Evolutionary conservation across 2,113 vertebrate species (phyloP), one percentile per base, ranked within the genome.

Genomic region (Axis porcinus): DNA sequence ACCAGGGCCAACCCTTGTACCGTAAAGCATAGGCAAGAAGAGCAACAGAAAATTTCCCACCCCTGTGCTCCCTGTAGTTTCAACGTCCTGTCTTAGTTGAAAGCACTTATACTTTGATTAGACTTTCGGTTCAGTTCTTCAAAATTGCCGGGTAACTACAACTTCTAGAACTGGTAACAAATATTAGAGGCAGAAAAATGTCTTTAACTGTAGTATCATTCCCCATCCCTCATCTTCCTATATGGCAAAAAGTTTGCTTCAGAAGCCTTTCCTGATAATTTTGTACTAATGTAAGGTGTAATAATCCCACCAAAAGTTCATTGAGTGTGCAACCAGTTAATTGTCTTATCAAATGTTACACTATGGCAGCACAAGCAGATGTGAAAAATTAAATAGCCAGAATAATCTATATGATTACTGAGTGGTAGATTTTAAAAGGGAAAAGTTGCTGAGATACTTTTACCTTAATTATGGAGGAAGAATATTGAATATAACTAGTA

Each of bases 1-100:
- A 95, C 88, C 96, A 91, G 95, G 98, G 95, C 97, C 96, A 95
- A 96, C 98, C 99, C 98, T 93, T 97, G 86, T 98, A 99, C 98
- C 99, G 98, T 98, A 98, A 95, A 67, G 95, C 96, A 58, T 21
- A 78, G 97, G 96, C 43, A 95, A 97, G 91, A 97, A 78, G 95
- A 88, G 97, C 97, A 97, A 2, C 3, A 0, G 7, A 14, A 91
- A 84, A 74, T 54, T 91, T 57, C 89, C 8, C 43, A 52, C 36
- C n/a, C 40, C n/a, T 16, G 67, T 40, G 50, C 21, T 47, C 10
- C 36, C 9, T 27, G 82, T 16, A 43, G n/a, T 43, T 57, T 74
- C 54, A 43, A 55, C 0, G 12, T 55, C 50, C 27, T 45, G 15
- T 52, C 84, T 58, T 14, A 82, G 43, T 40, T 85, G 45, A 11